Percentiles rank a stretch among this genome's conserved stretches.
Conservation (phyloP, 1,140 invertebrate genomes). For the Liolophura sinensis region DNA sequence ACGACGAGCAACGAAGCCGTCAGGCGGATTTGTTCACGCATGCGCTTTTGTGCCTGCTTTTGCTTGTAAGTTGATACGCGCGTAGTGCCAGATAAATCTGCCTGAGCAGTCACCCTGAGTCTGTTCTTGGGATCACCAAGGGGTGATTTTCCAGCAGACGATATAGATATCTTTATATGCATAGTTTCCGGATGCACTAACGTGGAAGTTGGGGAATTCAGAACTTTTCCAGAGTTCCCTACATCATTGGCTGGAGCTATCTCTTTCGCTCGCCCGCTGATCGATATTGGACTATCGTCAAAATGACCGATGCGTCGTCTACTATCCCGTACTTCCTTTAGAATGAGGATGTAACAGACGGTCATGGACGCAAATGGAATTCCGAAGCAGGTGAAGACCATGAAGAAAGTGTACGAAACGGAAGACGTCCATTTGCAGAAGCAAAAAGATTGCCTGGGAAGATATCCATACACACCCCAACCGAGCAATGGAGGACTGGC, state of each 20-base stretch:
- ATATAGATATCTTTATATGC: not conserved
- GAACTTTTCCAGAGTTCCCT: not conserved
- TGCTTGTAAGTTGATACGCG: not conserved
- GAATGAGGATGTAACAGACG: conserved; percentile 28
- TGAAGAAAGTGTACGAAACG: conserved; percentile 39
- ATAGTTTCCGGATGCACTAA: not conserved
- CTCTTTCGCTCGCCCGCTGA: not conserved
- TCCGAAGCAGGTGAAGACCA: conserved; percentile 37
- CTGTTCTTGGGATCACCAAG: not conserved
- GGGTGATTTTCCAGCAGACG: not conserved
- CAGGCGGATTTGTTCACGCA: conserved; percentile 37
- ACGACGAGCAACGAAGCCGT: conserved; percentile 33
- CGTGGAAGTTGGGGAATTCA: not conserved
- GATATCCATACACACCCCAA: conserved; percentile 26
- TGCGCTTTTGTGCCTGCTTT: not conserved
- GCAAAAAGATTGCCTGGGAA: conserved; percentile 32
- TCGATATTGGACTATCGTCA: not conserved
- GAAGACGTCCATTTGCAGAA: conserved; percentile 38
- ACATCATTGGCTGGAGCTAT: not conserved
- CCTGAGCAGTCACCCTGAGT: not conserved
- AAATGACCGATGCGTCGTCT: conserved; percentile 7
- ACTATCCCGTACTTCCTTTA: conserved; percentile 21
- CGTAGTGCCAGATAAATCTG: not conserved
- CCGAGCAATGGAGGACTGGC: conserved; percentile 26
- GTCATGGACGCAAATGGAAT: conserved; percentile 41